Evolutionary conservation across 2,113 vertebrate genomes (phyloP), one percentile per base, ranked within the genome.

Genomic region (Morphnarchus princeps): DNA sequence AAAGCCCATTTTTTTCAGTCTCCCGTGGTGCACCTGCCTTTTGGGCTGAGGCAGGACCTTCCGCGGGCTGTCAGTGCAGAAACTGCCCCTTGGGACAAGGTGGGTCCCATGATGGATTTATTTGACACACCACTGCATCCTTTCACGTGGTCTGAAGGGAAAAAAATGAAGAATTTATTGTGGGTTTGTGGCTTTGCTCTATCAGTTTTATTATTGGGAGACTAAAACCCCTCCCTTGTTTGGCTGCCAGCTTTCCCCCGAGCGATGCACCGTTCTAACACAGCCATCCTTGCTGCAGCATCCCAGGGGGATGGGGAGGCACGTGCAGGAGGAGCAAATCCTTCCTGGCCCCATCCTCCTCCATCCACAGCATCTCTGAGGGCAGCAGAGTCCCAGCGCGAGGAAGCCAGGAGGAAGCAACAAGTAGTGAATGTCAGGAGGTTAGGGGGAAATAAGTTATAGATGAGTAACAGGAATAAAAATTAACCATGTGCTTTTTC

Each of bases 11-110:
- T 65, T 65, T 78, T 77, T 42, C 29, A 17, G 62, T 40, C 82
- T 72, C 54, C 13, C 0, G 3, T 18, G 19, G 38, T 50, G 16
- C 59, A 2, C 0, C 2, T 78, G 70, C 38, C 29, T 70, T 57
- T 45, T 15, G 78, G 66, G 47, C 62, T 89, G 34, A 43, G 63
- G 49, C 13, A 34, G 65, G 8, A 40, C 66, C 31, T 43, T 24
- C 59, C 0, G 0, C 0, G 3, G 40, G n/a, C 36, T 31, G 24
- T 15, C 0, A 2, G 38, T 47, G 40, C 50, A 47, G 26, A 47
- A 19, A 6, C 4, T 25, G 40, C 14, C 25, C 1, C 0, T 0
- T 38, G 50, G 34, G 66, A 31, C 29, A 7, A 0, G 11, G 11
- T 28, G 8, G 43, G 16, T 72, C 28, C 28, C 9, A 6, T 1